Base-by-base conservation (phyloP, 2,797 vertebrate genomes). In the Carduelis carduelis region DNA sequence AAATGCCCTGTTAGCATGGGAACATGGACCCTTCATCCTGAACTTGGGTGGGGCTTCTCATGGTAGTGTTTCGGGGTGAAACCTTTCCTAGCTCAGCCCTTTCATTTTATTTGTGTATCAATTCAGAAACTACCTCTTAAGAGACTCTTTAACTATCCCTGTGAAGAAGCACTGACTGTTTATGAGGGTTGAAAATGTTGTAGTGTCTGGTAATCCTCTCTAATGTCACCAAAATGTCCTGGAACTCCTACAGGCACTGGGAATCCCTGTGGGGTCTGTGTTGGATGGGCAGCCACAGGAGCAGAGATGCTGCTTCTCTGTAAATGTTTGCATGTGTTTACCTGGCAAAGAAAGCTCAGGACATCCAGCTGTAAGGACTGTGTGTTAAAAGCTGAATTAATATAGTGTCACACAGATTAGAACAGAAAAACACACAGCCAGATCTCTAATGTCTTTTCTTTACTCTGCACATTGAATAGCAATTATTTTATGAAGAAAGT, bases 401-500 rank as follows among this genome's bases (percentile, higher is more conserved):
- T 97, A 95, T 90, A 92, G 97, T 97, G 90, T 95, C 95, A 77
- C 64, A 95, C 78, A 85, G 93, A 96, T 98, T 96, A 97, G 95
- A 87, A 63, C 70, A 80, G 87, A 63, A 96, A 93, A 93, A 76
- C 85, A 92, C 84, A 92, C 82, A 96, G 86, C 60, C 95, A 57
- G 72, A 76, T 92, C 90, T 94, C 35, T 89, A 87, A 87, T 95
- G 75, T 52, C 88, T 95, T 96, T 87, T 83, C 83, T 93, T 91
- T 66, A 43, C 94, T 93, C 80, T 89, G 97, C 95, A 94, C 78
- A 37, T 83, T 70, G 95, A 96, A 96, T 97, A 96, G 96, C 97
- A 96, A 96, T 98, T 96, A 96, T 96, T 97, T 96, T 93, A 96
- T 89, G 92, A 97, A 96, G 94, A 80, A 86, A 94, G 82, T 87